phyloP scores from a whole-genome alignment of 2,113 vertebrate species.

The Echinops telfairi region DNA sequence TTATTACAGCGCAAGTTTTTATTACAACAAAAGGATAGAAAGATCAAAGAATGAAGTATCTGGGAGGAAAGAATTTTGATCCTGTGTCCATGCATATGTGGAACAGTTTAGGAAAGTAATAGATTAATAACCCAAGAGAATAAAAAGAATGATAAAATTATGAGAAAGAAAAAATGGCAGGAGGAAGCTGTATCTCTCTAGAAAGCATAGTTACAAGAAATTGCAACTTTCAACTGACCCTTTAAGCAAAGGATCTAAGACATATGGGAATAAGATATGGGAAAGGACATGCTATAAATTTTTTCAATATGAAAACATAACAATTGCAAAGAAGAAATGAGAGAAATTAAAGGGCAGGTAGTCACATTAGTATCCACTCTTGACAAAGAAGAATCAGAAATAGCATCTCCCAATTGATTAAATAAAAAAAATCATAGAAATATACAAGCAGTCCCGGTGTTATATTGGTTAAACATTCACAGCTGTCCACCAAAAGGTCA shows the following conservation, averaged over 20 bases:
- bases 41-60: background rate
- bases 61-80: background rate
- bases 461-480: background rate
- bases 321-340: background rate
- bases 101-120: background rate
- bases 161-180: background rate
- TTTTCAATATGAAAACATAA: conserved; percentile 32
- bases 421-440: background rate
- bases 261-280: too few species aligned
- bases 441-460: background rate
- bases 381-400: conserved; percentile 46
- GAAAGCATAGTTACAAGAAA: background rate
- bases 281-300: background rate
- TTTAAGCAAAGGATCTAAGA: too few species aligned
- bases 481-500: background rate
- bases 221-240: too few species aligned
- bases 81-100: background rate
- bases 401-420: background rate
- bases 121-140: background rate
- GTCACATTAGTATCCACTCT: background rate
- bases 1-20: background rate
- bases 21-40: background rate
- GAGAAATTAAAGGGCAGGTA: background rate
- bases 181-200: background rate
- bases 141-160: background rate